These are phyloP conservation scores for Neoitamus cyanurus DNA, from an alignment of 2,888 invertebrate genomes.

Conservation along the genomic window DNA sequence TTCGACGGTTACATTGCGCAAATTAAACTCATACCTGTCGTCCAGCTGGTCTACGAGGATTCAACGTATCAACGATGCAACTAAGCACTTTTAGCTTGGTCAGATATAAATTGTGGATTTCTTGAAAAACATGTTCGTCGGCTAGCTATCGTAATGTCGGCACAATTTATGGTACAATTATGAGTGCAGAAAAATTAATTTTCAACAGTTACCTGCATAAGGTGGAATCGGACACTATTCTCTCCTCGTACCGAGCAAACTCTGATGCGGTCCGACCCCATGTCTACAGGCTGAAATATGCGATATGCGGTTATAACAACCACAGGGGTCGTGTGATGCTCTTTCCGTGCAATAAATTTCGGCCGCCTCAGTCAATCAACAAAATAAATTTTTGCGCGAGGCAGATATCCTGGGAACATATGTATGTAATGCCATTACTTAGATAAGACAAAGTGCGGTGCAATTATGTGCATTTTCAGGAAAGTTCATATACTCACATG, in stretches of 20 bases:
- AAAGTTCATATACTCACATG: too few species aligned
- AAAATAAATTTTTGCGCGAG: background rate
- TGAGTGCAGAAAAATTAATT: slow-evolving; percentile 7
- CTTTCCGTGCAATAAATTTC: too few species aligned
- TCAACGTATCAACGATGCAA: background rate
- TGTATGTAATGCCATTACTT: too few species aligned
- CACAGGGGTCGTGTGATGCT: background rate
- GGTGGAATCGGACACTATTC: too few species aligned
- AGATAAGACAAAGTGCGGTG: background rate
- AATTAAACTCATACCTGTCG: background rate
- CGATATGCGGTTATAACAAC: background rate
- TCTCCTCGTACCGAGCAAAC: too few species aligned
- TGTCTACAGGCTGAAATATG: background rate
- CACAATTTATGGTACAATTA: background rate
- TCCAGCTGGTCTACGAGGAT: background rate
- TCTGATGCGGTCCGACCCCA: background rate
- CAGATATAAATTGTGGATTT: background rate
- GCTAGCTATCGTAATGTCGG: background rate
- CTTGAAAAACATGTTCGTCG: background rate
- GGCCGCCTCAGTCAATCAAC: background rate
- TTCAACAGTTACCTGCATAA: background rate
- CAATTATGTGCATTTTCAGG: background rate
- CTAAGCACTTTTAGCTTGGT: background rate
- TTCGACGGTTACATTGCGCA: background rate
- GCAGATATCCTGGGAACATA: background rate